A percentile compares a stretch with the other conserved stretches of the same genome.
phyloP scores from a whole-genome alignment of 2,113 vertebrate genomes.

The Pavo muticus region DNA sequence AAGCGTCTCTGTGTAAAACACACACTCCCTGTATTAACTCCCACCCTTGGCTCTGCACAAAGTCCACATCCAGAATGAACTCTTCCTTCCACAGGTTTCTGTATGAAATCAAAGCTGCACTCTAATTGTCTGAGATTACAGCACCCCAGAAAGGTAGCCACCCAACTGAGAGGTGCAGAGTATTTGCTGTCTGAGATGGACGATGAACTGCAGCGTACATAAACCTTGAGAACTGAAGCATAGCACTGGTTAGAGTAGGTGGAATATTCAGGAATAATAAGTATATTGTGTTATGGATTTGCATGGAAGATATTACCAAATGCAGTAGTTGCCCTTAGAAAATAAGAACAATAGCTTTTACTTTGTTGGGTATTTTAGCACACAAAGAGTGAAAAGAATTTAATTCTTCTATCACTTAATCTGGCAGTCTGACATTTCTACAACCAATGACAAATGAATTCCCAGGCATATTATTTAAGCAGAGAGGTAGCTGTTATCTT shows the following conservation, averaged over 20 bases:
- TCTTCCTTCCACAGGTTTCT: not conserved
- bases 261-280: not conserved
- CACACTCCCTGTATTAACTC: not conserved
- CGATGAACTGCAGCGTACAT: not conserved
- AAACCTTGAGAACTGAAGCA: not conserved
- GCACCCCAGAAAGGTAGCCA: not conserved
- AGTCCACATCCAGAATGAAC: not conserved
- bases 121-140: not conserved
- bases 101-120: not conserved
- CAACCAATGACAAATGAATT: constrained; percentile 30
- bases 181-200: not conserved
- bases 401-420: not conserved
- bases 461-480: constrained; percentile 32
- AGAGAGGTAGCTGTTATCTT: constrained; percentile 45
- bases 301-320: not conserved
- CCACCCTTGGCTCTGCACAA: not conserved
- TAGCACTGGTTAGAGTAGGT: not conserved
- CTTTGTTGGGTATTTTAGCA: not conserved
- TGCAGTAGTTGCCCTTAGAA: not conserved
- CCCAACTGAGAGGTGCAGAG: not conserved
- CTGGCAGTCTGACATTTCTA: constrained; percentile 36
- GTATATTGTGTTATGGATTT: not conserved
- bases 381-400: not conserved
- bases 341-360: constrained; percentile 25
- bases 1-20: not conserved